These are phyloP conservation scores for Atrichornis clamosus DNA, from an alignment of 2,113 vertebrate genomes.

Conservation along the genomic window DNA sequence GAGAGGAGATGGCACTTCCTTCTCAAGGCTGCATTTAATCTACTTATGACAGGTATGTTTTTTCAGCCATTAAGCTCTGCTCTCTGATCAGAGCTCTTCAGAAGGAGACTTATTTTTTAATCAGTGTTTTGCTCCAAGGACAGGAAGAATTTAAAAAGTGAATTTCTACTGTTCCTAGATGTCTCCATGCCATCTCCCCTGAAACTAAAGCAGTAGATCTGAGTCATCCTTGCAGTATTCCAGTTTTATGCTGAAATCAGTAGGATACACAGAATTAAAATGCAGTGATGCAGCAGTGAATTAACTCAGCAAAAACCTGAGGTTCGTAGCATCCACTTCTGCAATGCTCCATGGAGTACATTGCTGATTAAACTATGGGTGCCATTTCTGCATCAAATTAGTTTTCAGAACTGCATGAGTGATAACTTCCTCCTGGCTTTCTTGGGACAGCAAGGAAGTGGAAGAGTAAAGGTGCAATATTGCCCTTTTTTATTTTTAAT, in stretches of 20 bases:
- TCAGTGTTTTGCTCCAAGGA: background rate
- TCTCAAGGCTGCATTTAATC: background rate
- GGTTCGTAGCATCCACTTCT: background rate
- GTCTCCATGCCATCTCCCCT: background rate
- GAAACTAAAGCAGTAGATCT: background rate
- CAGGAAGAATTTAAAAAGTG: background rate
- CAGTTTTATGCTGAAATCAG: background rate
- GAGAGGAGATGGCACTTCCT: background rate
- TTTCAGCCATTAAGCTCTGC: background rate
- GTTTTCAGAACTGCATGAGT: background rate
- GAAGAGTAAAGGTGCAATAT: background rate
- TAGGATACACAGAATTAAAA: background rate
- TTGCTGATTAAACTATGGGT: background rate
- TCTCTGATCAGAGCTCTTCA: background rate
- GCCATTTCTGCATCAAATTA: background rate
- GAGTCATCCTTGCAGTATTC: background rate
- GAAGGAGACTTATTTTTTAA: background rate
- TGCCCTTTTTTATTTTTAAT: conserved; percentile 48
- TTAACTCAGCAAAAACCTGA: background rate
- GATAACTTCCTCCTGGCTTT: background rate
- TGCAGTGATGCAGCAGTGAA: background rate
- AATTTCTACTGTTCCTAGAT: background rate
- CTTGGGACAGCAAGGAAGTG: background rate
- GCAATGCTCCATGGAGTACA: background rate
- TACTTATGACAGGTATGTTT: background rate